These are phyloP conservation scores for Drosophila pseudoananassae DNA, from an alignment of 1,140 invertebrate genomes.

Conservation along the genomic window DNA sequence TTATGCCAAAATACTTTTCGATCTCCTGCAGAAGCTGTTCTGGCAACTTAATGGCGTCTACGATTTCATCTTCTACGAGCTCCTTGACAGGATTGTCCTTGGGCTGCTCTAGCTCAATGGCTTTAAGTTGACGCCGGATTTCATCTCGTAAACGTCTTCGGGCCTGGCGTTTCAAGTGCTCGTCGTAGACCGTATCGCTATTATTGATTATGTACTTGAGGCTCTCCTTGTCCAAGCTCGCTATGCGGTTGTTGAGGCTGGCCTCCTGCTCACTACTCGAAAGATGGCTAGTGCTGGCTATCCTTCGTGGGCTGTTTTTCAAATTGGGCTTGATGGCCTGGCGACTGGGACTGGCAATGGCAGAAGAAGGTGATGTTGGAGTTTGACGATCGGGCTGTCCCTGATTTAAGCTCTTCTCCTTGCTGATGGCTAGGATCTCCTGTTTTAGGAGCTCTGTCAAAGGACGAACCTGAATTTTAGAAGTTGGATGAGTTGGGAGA, in stretches of 20 bases:
- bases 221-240: constrained; percentile 69
- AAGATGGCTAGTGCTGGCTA: not conserved
- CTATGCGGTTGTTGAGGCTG: constrained; percentile 57
- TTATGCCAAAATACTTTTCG: constrained; percentile 68
- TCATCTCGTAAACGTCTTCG: constrained; percentile 65
- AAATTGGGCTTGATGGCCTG: not conserved
- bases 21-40: constrained; percentile 66
- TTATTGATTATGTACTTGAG: constrained; percentile 79
- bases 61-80: constrained; percentile 69
- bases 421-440: constrained; percentile 48
- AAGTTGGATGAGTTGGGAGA: not conserved
- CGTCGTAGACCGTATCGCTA: constrained; percentile 71
- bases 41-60: constrained; percentile 71
- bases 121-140: constrained; percentile 66
- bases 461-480: constrained; percentile 66
- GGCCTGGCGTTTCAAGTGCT: constrained; percentile 69
- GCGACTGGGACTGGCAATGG: not conserved
- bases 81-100: constrained; percentile 41
- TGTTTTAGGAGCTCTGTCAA: constrained; percentile 55
- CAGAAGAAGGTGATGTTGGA: not conserved
- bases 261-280: constrained; percentile 7
- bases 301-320: constrained; percentile 19
- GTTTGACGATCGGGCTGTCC: not conserved
- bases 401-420: constrained; percentile 25
- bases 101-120: constrained; percentile 58